Evolutionary conservation across 2,113 vertebrate species (phyloP).

Genomic region (Montifringilla adamsi): DNA sequence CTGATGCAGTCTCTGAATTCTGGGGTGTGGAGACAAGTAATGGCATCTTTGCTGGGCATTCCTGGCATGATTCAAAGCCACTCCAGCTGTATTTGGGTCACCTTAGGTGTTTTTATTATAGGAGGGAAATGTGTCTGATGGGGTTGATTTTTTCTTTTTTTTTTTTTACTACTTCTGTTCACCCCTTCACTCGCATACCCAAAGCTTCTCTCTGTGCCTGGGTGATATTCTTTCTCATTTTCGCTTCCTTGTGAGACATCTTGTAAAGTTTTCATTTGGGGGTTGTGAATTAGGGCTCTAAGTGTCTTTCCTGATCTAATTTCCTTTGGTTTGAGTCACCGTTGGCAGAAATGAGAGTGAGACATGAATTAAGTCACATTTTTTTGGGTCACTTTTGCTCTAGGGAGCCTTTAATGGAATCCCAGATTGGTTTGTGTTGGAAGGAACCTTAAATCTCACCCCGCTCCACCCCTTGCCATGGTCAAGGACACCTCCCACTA

Average conservation of each 20-base stretch:
- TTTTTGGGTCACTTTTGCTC: neutral
- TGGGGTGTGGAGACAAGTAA: neutral
- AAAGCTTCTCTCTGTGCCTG: neutral
- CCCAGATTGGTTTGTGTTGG: neutral
- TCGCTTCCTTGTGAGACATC: neutral
- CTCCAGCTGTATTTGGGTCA: neutral
- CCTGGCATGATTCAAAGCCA: neutral
- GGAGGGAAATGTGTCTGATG: neutral
- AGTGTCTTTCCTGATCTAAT: neutral
- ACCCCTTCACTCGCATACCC: neutral
- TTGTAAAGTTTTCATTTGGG: neutral
- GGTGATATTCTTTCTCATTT: neutral
- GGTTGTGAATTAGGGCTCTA: neutral
- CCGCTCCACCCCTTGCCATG: fast-evolving
- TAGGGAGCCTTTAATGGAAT: neutral
- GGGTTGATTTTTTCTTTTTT: neutral
- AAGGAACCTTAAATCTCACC: neutral
- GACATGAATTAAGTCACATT: neutral
- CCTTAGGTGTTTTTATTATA: neutral
- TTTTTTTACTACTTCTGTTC: neutral
- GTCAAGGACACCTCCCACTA: neutral
- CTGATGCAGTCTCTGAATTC: neutral
- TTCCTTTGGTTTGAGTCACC: neutral
- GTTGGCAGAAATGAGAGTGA: fast-evolving
- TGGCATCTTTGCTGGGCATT: neutral